A percentile compares a stretch with the other conserved stretches of the same genome.
These are phyloP conservation scores for Palythoa caribaeorum DNA, from an alignment of 92 coral and sea anemone genomes.

Conservation along the genomic window DNA sequence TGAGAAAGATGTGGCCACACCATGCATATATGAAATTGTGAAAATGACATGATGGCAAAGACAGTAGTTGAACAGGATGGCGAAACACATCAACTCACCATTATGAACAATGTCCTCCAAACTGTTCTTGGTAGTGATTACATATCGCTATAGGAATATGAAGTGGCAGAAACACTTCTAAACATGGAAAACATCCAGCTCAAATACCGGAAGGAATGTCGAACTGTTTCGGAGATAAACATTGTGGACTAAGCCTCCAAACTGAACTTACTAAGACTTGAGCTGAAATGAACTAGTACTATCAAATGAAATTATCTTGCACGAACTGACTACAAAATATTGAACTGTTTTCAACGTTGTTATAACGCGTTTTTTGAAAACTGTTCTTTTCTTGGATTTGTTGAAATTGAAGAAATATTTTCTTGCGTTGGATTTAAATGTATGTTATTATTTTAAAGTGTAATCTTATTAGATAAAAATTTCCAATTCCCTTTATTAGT, in stretches of 20 bases:
- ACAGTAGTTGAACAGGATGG: constrained; percentile 11
- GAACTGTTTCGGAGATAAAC: constrained; percentile 1
- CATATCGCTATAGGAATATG: constrained; percentile 8
- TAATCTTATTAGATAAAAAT: neutral
- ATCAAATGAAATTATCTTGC: neutral
- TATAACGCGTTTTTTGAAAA: neutral
- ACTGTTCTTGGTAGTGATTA: constrained; percentile 11
- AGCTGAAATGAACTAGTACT: neutral
- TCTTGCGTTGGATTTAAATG: neutral
- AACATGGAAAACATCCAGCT: constrained; percentile 1
- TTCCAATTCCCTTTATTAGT: neutral
- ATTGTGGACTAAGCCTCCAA: constrained; percentile 1
- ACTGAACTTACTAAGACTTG: neutral
- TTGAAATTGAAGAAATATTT: neutral
- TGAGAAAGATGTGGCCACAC: constrained; percentile 49
- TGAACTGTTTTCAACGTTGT: neutral
- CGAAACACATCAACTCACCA: constrained; percentile 4
- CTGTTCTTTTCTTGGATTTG: neutral
- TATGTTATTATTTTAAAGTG: neutral
- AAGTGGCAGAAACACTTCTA: constrained; percentile 8
- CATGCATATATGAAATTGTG: constrained; percentile 36
- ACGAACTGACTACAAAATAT: neutral
- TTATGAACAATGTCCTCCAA: constrained; percentile 17
- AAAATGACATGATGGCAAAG: constrained; percentile 9
- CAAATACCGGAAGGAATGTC: constrained; percentile 8